Base-by-base conservation (phyloP, 2,113 vertebrate species). In the Alectura lathami region DNA sequence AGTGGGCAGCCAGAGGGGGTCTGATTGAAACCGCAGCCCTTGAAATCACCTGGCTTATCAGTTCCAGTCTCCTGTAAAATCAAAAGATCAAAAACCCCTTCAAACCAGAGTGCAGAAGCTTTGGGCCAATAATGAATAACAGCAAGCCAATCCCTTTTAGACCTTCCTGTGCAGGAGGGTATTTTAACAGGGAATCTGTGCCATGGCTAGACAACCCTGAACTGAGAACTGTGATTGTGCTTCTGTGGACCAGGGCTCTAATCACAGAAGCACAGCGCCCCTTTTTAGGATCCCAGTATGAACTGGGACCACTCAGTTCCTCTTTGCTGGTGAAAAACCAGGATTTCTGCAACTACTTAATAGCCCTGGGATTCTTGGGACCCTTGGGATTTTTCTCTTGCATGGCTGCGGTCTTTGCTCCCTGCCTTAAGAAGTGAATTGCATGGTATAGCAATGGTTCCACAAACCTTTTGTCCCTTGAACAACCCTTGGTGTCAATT, bases 21-120 rank as follows among this genome's bases (percentile, higher is more conserved):
- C 48, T 96, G 91, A 97, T 96, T 96, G 96, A 97, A 96, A 92
- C 86, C 66, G 77, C 83, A 94, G 76, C 80, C 86, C 80, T 95
- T 96, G 90, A 97, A 96, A 97, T 96, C 91, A 93, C 88, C 45
- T 0, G 16, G 95, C 90, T 97, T 97, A 97, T 62, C 93, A 84
- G 88, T 96, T 62, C 48, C 95, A 97, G 91, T 96, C 96, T 95
- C 83, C 96, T 97, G 96, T 94, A 97, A 97, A 96, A 97, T 97
- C 88, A 92, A 91, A 90, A 86, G 94, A 95, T 96, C 86, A 97
- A 91, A 88, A 94, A 93, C 60, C 68, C 83, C 77, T 95, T 86
- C 92, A 91, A 93, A 94, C 47, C 62, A 88, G 45, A 94, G 64
- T 69, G 62, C 88, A 78, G 82, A 93, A 88, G 40, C 88, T 86